phyloP scores from a whole-genome alignment of 2,888 invertebrate genomes.

The Didymodactylos carnosus region DNA sequence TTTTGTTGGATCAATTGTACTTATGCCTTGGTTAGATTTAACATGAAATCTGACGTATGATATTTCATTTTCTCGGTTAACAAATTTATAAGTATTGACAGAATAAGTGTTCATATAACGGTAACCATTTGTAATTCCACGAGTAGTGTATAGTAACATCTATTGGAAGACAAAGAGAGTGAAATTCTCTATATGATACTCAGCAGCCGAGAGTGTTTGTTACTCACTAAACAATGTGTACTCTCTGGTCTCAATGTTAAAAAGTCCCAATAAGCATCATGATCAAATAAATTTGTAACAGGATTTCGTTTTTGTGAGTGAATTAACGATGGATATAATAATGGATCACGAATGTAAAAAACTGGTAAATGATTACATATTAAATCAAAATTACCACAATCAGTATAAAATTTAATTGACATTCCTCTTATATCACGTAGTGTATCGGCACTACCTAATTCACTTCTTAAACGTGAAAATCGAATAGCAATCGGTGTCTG shows the following conservation, averaged over 20 bases:
- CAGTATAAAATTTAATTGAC: not conserved
- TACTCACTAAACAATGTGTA: not conserved
- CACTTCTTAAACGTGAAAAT: not conserved
- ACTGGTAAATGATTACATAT: not conserved
- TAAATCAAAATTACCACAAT: conserved; percentile 1
- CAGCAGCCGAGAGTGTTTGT: not conserved
- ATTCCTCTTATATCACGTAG: not conserved
- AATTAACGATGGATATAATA: not conserved
- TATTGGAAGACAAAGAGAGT: too few species aligned
- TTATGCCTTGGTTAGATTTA: conserved; percentile 41
- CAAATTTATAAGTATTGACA: conserved; percentile 41
- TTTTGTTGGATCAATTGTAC: not conserved
- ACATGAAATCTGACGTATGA: conserved; percentile 79
- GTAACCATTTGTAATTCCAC: not conserved
- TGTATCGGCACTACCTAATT: not conserved
- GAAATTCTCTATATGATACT: too few species aligned
- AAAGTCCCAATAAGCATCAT: not conserved
- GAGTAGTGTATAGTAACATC: not conserved
- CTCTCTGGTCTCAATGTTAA: not conserved
- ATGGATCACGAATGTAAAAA: not conserved
- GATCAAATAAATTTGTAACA: not conserved
- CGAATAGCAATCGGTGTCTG: not conserved
- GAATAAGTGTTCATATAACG: not conserved
- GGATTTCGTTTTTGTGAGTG: conserved; percentile 1
- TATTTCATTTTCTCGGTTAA: conserved; percentile 51